These are phyloP conservation scores for Eupsilia transversa DNA, from an alignment of 2,888 invertebrate species.

Conservation along the genomic window DNA sequence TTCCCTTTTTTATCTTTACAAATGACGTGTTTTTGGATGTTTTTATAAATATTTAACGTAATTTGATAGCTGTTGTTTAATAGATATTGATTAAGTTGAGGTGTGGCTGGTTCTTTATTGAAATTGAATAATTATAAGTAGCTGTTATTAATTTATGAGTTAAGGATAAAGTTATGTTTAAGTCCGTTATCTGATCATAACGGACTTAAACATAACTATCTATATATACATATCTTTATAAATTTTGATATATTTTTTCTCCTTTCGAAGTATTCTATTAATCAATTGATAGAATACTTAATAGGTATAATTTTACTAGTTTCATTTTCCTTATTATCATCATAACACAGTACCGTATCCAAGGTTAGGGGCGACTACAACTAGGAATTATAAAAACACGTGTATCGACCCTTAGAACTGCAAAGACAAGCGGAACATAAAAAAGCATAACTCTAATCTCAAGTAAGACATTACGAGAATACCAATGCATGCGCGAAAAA, in stretches of 20 bases:
- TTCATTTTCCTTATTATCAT: not conserved
- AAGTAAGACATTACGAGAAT: conserved; percentile 90
- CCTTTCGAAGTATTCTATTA: no score
- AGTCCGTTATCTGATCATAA: no score
- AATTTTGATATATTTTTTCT: no score
- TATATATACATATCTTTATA: no score
- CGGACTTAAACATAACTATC: no score
- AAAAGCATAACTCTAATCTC: conserved; percentile 89
- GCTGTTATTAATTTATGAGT: conserved; percentile 36
- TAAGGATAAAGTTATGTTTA: conserved; percentile 16
- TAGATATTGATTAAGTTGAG: conserved; percentile 60
- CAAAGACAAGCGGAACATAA: conserved; percentile 68
- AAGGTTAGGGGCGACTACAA: not conserved
- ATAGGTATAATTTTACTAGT: not conserved
- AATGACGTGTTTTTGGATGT: conserved; percentile 61
- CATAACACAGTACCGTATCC: not conserved
- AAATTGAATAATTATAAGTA: conserved; percentile 57
- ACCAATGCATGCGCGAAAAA: conserved; percentile 91
- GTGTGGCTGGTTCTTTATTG: conserved; percentile 45
- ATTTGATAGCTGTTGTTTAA: conserved; percentile 67
- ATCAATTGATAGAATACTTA: not conserved
- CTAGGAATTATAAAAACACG: not conserved
- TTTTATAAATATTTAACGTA: conserved; percentile 66
- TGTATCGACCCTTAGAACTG: conserved; percentile 18
- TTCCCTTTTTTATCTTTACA: conserved; percentile 72